Base-by-base conservation (phyloP, 2,113 vertebrate genomes). In the Pseudorectes ferrugineus region DNA sequence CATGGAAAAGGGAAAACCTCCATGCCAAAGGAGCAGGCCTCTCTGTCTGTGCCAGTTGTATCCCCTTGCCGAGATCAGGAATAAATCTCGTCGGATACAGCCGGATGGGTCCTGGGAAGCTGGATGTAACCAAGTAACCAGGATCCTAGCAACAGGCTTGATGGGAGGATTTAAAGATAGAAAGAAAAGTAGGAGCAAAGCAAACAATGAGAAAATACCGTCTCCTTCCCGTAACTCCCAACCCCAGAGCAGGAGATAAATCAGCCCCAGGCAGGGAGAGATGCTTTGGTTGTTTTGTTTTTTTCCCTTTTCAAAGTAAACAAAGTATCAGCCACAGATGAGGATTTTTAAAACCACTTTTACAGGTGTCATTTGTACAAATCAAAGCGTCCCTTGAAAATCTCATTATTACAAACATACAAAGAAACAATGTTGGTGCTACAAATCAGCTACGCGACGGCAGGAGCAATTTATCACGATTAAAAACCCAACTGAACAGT, bases 361-460 rank as follows among this genome's bases (percentile, higher is more conserved):
- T 96, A 96, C 97, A 89, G 97, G 94, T 93, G 91, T 95, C 96
- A 92, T 98, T 97, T 93, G 94, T 98, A 98, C 98, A 98, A 98
- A 98, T 96, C 94, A 92, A 97, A 96, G 97, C 95, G 62, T 94
- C 97, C 95, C 96, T 95, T 97, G 85, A 97, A 98, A 97, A 98
- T 96, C 77, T 93, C 91, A 76, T 97, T 97, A 95, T 97, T 97
- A 98, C 97, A 98, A 98, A 98, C 96, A 97, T 98, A 98, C 97
- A 98, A 98, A 98, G 97, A 83, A 97, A 98, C 77, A 52, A 97
- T 62, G 92, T 93, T 90, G 72, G 97, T 96, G 97, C 97, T 96
- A 98, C 97, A 98, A 98, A 97, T 97, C 95, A 40, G 89, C 94
- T 97, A 97, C 93, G 92, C 91, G 25, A 89, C 91, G 79, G 95